A percentile compares a stretch with the other conserved stretches of the same genome.
phyloP scores from a whole-genome alignment of 2,888 invertebrate genomes.

The Anagyrus pseudococci region DNA sequence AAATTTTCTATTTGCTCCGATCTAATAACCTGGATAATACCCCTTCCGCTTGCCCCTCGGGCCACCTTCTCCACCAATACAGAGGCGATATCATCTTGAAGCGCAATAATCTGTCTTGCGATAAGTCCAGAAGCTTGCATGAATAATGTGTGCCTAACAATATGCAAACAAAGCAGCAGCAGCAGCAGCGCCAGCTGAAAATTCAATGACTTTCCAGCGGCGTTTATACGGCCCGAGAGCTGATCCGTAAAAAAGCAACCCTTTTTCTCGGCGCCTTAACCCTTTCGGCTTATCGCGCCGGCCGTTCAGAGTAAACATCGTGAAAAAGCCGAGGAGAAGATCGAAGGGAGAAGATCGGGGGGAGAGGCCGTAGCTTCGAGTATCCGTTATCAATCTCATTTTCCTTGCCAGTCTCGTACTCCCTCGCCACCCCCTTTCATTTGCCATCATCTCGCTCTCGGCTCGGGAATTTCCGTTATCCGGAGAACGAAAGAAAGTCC shows the following conservation, averaged over 20 bases:
- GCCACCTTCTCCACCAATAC: too few relatives aligned
- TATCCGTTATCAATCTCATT: conserved; percentile 60
- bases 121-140: background rate
- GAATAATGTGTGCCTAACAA: conserved; percentile 33
- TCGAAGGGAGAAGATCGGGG: conserved; percentile 33
- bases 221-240: background rate
- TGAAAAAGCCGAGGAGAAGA: conserved; percentile 59
- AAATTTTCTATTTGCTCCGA: too few relatives aligned
- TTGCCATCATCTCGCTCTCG: too few relatives aligned
- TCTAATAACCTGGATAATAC: too few relatives aligned
- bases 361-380: too few relatives aligned
- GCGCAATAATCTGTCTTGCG: too few relatives aligned
- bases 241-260: conserved; percentile 35
- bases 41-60: too few relatives aligned
- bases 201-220: conserved; percentile 22
- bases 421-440: too few relatives aligned
- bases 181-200: conserved; percentile 31
- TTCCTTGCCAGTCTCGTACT: too few relatives aligned
- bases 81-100: too few relatives aligned
- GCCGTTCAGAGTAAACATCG: conserved; percentile 52
- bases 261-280: conserved; percentile 31
- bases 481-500: conserved; percentile 20
- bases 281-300: conserved; percentile 37
- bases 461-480: too few relatives aligned
- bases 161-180: conserved; percentile 37